Conservation (phyloP, 1,140 invertebrate species). For the Bathynomus jamesi region DNA sequence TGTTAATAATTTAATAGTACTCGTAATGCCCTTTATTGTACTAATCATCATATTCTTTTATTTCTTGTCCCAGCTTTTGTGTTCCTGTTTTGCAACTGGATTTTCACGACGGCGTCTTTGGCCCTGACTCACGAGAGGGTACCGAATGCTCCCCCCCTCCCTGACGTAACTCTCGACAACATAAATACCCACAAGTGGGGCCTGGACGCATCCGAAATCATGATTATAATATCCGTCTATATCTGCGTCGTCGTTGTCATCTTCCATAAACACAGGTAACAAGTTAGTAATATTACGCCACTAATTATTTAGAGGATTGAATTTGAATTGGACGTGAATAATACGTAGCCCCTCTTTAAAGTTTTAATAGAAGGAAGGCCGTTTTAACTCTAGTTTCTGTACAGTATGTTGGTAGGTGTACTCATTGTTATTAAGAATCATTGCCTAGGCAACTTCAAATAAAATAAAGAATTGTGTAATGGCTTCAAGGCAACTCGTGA, state of each 20-base stretch:
- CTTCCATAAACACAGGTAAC: slow-evolving; percentile 71
- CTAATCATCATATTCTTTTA: slow-evolving; percentile 43
- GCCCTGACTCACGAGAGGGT: slow-evolving; percentile 67
- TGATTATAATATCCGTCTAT: slow-evolving; percentile 70
- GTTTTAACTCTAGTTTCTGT: too few species aligned
- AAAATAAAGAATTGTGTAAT: too few species aligned
- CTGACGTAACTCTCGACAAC: slow-evolving; percentile 71
- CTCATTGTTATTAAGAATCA: too few species aligned
- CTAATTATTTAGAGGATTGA: too few species aligned
- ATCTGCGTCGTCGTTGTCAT: slow-evolving; percentile 63
- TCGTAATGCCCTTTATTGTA: background rate
- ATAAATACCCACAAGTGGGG: slow-evolving; percentile 62
- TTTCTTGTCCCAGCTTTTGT: slow-evolving; percentile 43
- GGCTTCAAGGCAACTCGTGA: too few species aligned
- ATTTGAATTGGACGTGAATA: too few species aligned
- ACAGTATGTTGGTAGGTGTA: too few species aligned
- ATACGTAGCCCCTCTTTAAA: too few species aligned
- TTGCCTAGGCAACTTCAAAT: too few species aligned
- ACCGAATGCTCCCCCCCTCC: slow-evolving; percentile 66
- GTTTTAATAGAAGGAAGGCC: too few species aligned
- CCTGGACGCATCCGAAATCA: slow-evolving; percentile 71
- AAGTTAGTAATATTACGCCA: background rate
- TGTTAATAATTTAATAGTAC: background rate
- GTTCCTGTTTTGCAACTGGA: slow-evolving; percentile 42
- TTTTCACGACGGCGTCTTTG: slow-evolving; percentile 52